Evolutionary conservation across 2,888 invertebrate genomes (phyloP), one percentile per base, ranked within the genome.

Genomic region (Agapetus fuscipes): DNA sequence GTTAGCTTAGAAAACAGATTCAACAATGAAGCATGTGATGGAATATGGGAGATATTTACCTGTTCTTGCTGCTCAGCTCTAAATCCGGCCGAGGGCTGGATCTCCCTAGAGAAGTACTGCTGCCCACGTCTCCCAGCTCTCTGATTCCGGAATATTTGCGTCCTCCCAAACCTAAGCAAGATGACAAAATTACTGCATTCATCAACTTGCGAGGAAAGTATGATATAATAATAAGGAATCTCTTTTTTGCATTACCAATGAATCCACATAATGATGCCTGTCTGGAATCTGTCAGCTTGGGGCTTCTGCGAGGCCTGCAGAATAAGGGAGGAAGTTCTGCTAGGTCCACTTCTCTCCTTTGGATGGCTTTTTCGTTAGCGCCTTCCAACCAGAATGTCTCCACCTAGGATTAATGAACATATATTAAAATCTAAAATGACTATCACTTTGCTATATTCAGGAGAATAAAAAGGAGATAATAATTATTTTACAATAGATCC

Each of bases 351-450:
- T 76, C 74, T 52, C 84, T 66, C 58, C 80, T 80, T 54, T 85
- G 84, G 41, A 90, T 80, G 25, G 89, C 88, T 49, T 78, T 78
- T 45, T 88, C 88, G 2, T 80, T 84, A 7, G 88, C 87, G 20
- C 81, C 82, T 1, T 74, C 61, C 40, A 87, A 62, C 87, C 87
- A 87, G 54, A 76, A 85, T 1, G 87, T 87, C 53, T 72, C 71
- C 0, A 86, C 76, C 58, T 83, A 72, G 12, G 17, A 27, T 20
- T 25, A 17, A 13, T 16, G 11, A 17, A 31, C 14, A 6, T 13
- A 12, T 2, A 30, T 5, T 30, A 11, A 30, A 2, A 13, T 29
- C n/a, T n/a, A n/a, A n/a, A n/a, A n/a, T n/a, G n/a, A n/a, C n/a
- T n/a, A n/a, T n/a, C n/a, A n/a, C n/a, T n/a, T n/a, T n/a, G n/a